A percentile compares a stretch with the other conserved stretches of the same genome.
These are phyloP conservation scores for Meloe dianella DNA, from an alignment of 2,888 invertebrate species.

Conservation along the genomic window DNA sequence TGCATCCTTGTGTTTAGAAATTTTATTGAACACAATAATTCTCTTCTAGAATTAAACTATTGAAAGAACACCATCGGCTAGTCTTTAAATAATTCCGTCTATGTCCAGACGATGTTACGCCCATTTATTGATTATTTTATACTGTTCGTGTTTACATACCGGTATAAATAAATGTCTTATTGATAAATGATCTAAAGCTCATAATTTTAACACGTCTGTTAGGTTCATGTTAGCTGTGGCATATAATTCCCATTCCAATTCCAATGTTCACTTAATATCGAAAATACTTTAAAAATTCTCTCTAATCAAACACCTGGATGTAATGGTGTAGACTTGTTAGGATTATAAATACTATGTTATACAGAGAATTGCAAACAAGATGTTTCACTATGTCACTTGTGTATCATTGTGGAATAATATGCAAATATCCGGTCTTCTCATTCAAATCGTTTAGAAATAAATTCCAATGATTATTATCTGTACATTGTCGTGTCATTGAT, in stretches of 20 bases:
- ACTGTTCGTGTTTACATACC: slow-evolving; percentile 4
- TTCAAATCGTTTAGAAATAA: background rate
- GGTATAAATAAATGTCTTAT: slow-evolving; percentile 7
- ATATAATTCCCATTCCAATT: background rate
- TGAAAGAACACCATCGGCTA: background rate
- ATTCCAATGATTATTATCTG: background rate
- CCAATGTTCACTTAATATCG: background rate
- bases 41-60: background rate
- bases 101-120: slow-evolving; percentile 11
- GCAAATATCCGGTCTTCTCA: background rate
- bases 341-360: slow-evolving; percentile 2
- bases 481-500: background rate
- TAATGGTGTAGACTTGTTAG: background rate
- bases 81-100: background rate
- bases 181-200: background rate
- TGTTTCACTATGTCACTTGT: background rate
- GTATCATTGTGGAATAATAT: background rate
- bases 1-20: background rate
- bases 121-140: slow-evolving; percentile 10
- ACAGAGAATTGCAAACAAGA: background rate
- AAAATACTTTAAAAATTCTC: background rate
- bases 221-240: background rate
- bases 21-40: background rate
- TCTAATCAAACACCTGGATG: background rate
- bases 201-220: slow-evolving; percentile 2